Percentiles rank a stretch among this genome's conserved stretches.
Evolutionary conservation across 35 echinoderm and acorn worm genomes (phyloP).

Genomic region (Ophioderma brevispina): DNA sequence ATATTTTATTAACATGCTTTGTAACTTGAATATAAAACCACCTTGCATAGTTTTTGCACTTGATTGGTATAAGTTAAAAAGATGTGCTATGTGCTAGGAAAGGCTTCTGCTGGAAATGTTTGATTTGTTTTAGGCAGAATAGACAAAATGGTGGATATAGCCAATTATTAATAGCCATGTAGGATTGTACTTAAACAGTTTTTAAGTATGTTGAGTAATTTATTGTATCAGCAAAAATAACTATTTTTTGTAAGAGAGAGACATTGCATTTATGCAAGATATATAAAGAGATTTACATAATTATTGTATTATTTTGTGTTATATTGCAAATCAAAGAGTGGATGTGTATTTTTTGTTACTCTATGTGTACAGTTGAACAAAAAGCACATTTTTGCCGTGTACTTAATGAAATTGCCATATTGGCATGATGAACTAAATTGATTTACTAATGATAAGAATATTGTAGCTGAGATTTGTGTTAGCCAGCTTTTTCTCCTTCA

Average conservation of each 20-base stretch:
- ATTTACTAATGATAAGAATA: background rate
- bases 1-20: background rate
- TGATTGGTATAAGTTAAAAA: no score
- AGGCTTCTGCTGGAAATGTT: no score
- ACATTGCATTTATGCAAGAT: background rate
- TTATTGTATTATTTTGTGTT: background rate
- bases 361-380: conserved; percentile 1
- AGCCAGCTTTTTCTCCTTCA: no score
- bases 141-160: no score
- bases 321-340: background rate
- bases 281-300: background rate
- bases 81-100: no score
- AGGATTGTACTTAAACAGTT: no score
- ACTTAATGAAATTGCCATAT: background rate
- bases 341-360: conserved; percentile 14
- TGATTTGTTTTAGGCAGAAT: no score
- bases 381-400: background rate
- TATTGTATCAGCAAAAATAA: no score
- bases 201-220: no score
- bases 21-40: background rate
- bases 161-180: no score
- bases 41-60: no score
- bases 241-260: background rate
- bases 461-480: no score
- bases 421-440: background rate